These are phyloP conservation scores for Cotesia congregata DNA, from an alignment of 2,888 invertebrate genomes.

Conservation along the genomic window DNA sequence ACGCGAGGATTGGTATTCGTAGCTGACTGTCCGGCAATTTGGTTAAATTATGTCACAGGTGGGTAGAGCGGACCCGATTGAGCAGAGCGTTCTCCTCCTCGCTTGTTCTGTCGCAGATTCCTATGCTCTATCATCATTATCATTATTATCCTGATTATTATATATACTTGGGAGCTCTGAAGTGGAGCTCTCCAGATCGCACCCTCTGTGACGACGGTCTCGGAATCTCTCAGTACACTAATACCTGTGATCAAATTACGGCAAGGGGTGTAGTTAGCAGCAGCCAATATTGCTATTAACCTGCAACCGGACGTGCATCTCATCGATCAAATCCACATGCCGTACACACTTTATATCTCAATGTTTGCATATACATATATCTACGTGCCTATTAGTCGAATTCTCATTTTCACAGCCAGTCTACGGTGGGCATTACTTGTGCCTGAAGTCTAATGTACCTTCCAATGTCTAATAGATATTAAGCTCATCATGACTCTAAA, in stretches of 20 bases:
- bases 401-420: neutral
- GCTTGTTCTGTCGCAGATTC: neutral
- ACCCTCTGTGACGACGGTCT: slow-evolving; percentile 39
- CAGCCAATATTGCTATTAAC: slow-evolving; percentile 61
- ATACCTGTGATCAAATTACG: slow-evolving; percentile 49
- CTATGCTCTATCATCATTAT: neutral
- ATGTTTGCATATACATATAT: neutral
- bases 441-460: neutral
- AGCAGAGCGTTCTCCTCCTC: neutral
- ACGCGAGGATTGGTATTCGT: slow-evolving; percentile 47
- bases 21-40: slow-evolving; percentile 51
- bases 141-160: neutral
- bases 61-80: slow-evolving; percentile 22
- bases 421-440: neutral
- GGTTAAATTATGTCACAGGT: slow-evolving; percentile 51
- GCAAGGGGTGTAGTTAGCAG: slow-evolving; percentile 54
- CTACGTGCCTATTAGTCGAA: neutral
- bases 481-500: no score
- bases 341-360: slow-evolving; percentile 13
- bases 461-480: no score
- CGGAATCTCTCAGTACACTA: slow-evolving; percentile 45
- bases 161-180: neutral
- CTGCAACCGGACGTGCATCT: slow-evolving; percentile 45
- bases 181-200: slow-evolving; percentile 20
- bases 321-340: slow-evolving; percentile 48